These are phyloP conservation scores for Achatina immaculata DNA, from an alignment of 1,140 invertebrate species.

Conservation along the genomic window DNA sequence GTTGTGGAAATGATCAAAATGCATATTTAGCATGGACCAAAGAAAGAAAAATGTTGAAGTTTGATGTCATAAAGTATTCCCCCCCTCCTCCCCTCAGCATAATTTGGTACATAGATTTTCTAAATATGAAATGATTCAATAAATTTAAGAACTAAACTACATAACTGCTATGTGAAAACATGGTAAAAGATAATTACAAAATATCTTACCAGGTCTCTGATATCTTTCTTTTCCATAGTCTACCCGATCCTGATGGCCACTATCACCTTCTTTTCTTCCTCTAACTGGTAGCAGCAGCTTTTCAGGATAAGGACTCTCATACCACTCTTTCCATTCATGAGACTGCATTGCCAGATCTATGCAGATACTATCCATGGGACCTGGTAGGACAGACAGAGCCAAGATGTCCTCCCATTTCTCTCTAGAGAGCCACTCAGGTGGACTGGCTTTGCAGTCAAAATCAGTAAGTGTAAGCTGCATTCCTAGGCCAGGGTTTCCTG, in stretches of 20 bases:
- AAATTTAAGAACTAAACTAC: too few relatives aligned
- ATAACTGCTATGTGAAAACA: too few relatives aligned
- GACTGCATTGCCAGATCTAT: constrained; percentile 62
- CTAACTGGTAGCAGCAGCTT: constrained; percentile 57
- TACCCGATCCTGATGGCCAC: not conserved
- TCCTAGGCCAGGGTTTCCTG: constrained; percentile 69
- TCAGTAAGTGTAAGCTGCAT: constrained; percentile 69
- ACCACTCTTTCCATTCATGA: constrained; percentile 61
- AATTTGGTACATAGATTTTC: too few relatives aligned
- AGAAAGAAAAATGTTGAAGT: too few relatives aligned
- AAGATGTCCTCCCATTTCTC: constrained; percentile 70
- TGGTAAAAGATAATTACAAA: too few relatives aligned
- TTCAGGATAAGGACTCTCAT: constrained; percentile 61
- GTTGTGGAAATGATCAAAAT: too few relatives aligned
- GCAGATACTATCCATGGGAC: constrained; percentile 69
- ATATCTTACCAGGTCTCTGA: constrained; percentile 15
- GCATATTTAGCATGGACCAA: too few relatives aligned
- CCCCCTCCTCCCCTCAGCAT: too few relatives aligned
- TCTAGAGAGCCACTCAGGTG: constrained; percentile 64
- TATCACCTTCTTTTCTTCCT: constrained; percentile 22
- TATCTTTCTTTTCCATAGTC: constrained; percentile 21
- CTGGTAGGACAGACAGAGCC: constrained; percentile 69
- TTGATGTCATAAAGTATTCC: too few relatives aligned
- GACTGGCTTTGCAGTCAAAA: constrained; percentile 64
- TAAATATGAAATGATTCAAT: too few relatives aligned